Percentiles rank a stretch among this genome's conserved stretches.
Conservation (phyloP, 2,888 invertebrate genomes). For the Eupsilia transversa region DNA sequence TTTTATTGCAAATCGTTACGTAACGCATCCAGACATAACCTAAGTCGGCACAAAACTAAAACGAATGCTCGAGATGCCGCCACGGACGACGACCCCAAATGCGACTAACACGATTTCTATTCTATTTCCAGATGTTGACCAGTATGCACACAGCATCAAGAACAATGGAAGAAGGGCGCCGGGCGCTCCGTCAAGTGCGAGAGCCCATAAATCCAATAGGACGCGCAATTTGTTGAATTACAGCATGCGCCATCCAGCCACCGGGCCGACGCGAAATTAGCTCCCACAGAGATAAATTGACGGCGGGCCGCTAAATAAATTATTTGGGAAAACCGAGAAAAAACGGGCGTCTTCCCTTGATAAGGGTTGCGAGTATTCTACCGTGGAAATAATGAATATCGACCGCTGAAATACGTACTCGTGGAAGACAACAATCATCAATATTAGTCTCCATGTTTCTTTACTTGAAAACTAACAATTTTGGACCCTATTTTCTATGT, state of each 20-base stretch:
- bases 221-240: constrained; percentile 91
- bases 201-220: constrained; percentile 87
- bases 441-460: constrained; percentile 9
- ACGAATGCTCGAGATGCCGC: constrained; percentile 49
- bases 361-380: constrained; percentile 87
- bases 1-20: constrained; percentile 60
- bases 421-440: constrained; percentile 55
- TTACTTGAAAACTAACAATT: not conserved
- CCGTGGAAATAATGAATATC: constrained; percentile 88
- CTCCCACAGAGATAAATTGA: constrained; percentile 90
- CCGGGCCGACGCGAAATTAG: constrained; percentile 90
- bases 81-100: constrained; percentile 65
- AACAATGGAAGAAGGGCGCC: constrained; percentile 87
- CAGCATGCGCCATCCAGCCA: constrained; percentile 90
- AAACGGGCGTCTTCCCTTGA: constrained; percentile 90
- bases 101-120: constrained; percentile 67
- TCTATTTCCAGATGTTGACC: constrained; percentile 76
- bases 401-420: constrained; percentile 74
- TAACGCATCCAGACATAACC: constrained; percentile 57
- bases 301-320: constrained; percentile 90
- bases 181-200: constrained; percentile 88
- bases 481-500: not conserved
- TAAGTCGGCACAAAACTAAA: constrained; percentile 61
- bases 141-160: constrained; percentile 80
- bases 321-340: constrained; percentile 91